Base-by-base conservation (phyloP, 2,888 invertebrate species). In the Phlogophora meticulosa region DNA sequence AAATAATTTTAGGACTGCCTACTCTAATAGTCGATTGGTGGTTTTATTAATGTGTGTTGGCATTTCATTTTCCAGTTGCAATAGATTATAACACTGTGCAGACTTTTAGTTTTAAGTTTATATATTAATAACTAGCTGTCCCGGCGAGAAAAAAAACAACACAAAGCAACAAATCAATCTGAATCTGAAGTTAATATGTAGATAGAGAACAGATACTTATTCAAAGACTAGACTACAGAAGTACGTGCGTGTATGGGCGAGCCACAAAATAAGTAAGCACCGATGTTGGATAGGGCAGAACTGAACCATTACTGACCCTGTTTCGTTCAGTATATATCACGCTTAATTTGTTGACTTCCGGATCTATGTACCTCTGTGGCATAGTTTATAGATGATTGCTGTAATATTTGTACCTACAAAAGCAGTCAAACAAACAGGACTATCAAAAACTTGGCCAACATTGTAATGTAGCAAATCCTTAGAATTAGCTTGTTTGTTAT, bases 401-500 rank as follows among this genome's bases (percentile, higher is more conserved):
- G 7, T 38, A 46, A n/a, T n/a, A 28, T 9, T 13, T 20, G 9
- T 20, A 34, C 24, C 24, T 5, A 11, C 4, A 40, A 11, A 42
- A 36, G 2, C 10, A 34, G 40, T 38, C 20, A 46, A 20, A 34
- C 9, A 40, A 20, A 20, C 17, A 15, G 11, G 17, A 20, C 24
- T 36, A 69, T 36, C 4, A n/a, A 40, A 56, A 65, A 61, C 40
- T 71, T 59, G 32, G 20, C 24, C 36, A 59, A 36, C 51, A 56
- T 59, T 52, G 20, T 48, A 45, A 52, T 52, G 40, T 49, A 15
- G 28, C 52, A 48, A 48, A 56, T 53, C 7, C 38, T 49, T 20
- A 48, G 20, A 40, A 34, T n/a, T 10, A 28, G 61, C 11, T 51
- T 59, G 59, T 68, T 62, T 62, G 58, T 76, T 63, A 79, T 80